Percentiles rank a stretch among this genome's conserved stretches.
phyloP scores from a whole-genome alignment of 1,140 invertebrate genomes.

The Ctenoplectra terminalis region DNA sequence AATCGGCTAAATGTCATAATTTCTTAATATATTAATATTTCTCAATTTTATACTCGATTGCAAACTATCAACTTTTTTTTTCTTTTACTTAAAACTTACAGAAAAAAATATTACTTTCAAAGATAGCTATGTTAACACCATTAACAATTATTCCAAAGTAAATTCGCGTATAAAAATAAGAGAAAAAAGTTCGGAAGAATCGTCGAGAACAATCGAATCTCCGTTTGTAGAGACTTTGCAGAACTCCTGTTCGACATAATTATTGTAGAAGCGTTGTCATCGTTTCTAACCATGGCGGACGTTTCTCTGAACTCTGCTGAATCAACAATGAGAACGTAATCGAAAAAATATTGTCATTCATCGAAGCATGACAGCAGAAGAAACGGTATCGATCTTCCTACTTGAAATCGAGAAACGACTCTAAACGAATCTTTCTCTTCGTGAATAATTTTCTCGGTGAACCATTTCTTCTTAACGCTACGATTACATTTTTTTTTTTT shows the following conservation, averaged over 20 bases:
- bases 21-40: too few relatives aligned
- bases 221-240: neutral
- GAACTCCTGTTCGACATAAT: neutral
- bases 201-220: conserved; percentile 18
- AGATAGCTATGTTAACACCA: too few relatives aligned
- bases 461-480: rapidly evolving
- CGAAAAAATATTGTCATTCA: conserved; percentile 29
- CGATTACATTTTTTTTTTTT: too few relatives aligned
- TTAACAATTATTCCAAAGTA: too few relatives aligned
- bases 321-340: conserved; percentile 21
- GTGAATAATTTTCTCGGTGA: too few relatives aligned
- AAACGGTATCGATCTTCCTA: conserved; percentile 16
- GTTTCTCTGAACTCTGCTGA: conserved; percentile 35
- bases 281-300: conserved; percentile 13
- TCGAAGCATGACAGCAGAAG: neutral
- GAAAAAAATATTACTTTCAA: too few relatives aligned
- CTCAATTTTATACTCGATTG: neutral
- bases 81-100: too few relatives aligned
- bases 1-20: conserved; percentile 1
- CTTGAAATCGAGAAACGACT: neutral
- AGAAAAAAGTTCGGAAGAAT: neutral
- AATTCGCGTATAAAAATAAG: neutral
- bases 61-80: too few relatives aligned
- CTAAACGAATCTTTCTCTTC: rapidly evolving
- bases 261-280: conserved; percentile 25